These are phyloP conservation scores for Athalia cordata DNA, from an alignment of 2,888 invertebrate species.

Conservation along the genomic window DNA sequence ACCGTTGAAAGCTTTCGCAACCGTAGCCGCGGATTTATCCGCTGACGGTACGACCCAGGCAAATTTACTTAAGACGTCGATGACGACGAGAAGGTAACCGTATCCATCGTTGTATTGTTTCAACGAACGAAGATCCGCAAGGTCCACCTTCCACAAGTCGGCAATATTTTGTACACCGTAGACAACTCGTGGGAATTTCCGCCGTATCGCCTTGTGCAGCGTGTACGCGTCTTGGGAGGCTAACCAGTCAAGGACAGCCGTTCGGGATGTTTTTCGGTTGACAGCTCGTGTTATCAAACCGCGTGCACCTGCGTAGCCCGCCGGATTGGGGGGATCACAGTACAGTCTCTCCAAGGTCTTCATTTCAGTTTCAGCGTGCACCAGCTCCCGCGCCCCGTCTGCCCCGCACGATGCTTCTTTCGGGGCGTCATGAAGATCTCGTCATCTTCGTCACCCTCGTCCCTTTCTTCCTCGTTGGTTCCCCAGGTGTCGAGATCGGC, in stretches of 20 bases:
- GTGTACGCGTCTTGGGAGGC: neutral
- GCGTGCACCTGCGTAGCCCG: neutral
- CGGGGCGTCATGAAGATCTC: neutral
- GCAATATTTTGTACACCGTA: neutral
- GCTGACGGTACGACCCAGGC: too few species aligned
- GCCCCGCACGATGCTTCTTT: neutral
- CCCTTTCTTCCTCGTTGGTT: neutral
- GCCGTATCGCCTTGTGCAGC: slow-evolving; percentile 15
- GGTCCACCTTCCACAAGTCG: too few species aligned
- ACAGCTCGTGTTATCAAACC: neutral
- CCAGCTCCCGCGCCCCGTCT: neutral
- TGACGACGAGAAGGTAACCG: too few species aligned
- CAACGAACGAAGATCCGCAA: too few species aligned
- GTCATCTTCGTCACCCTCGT: neutral
- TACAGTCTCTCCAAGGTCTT: neutral
- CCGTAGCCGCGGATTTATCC: too few species aligned
- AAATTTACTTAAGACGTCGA: too few species aligned
- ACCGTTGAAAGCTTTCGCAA: too few species aligned
- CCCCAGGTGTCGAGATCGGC: neutral
- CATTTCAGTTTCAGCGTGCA: neutral
- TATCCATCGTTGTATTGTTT: too few species aligned
- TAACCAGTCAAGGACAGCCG: neutral
- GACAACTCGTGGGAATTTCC: neutral
- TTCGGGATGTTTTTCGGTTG: neutral
- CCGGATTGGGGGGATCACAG: neutral